These are phyloP conservation scores for Numida meleagris DNA, from an alignment of 2,113 vertebrate species.

Conservation along the genomic window DNA sequence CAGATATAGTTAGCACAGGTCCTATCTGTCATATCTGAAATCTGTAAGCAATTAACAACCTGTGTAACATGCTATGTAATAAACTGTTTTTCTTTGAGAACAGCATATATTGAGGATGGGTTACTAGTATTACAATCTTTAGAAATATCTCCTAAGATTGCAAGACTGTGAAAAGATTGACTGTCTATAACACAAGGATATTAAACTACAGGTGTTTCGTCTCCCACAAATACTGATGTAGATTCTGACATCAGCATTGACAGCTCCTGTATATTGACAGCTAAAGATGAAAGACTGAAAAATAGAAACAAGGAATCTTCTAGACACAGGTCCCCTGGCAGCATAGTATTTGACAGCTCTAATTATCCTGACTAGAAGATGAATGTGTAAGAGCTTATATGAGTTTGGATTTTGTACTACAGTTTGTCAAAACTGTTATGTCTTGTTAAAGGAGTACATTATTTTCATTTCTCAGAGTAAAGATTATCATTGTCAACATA, in stretches of 20 bases:
- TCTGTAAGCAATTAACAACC: background rate
- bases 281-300: slow-evolving; percentile 31
- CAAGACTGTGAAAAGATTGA: background rate
- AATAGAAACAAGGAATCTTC: background rate
- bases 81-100: background rate
- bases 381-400: slow-evolving; percentile 15
- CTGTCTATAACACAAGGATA: background rate
- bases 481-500: background rate
- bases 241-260: slow-evolving; percentile 29
- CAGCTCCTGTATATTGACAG: slow-evolving; percentile 21
- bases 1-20: background rate
- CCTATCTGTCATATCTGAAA: background rate
- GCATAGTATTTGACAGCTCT: slow-evolving; percentile 36
- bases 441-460: background rate
- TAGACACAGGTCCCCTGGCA: background rate
- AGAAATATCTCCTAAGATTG: background rate
- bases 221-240: background rate
- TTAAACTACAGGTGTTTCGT: slow-evolving; percentile 11
- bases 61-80: background rate
- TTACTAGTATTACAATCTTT: background rate
- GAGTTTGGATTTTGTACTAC: slow-evolving; percentile 5
- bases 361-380: slow-evolving; percentile 59
- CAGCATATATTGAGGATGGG: background rate
- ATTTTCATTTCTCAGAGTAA: slow-evolving; percentile 9
- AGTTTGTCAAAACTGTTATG: slow-evolving; percentile 51